Percentiles rank a stretch among this genome's conserved stretches.
Conservation (phyloP, 2,113 vertebrate species). For the Actenoides hombroni region DNA sequence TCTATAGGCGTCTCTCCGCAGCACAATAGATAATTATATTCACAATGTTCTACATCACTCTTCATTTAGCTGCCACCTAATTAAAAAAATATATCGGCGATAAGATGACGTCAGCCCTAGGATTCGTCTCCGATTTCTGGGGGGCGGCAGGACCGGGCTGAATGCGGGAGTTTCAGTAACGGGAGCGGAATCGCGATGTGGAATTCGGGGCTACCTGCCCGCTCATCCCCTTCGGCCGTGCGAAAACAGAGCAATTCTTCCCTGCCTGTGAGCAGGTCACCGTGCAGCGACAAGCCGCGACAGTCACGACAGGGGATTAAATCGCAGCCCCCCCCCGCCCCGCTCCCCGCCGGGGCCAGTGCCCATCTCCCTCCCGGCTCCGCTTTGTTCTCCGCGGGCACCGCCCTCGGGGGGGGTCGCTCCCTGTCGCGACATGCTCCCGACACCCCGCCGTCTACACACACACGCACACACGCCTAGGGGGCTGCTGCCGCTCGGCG, state of each 20-base stretch:
- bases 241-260: background rate
- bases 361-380: background rate
- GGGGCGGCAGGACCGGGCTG: background rate
- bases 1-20: background rate
- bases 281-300: background rate
- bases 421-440: background rate
- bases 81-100: slow-evolving; percentile 17
- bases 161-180: background rate
- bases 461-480: too few relatives aligned
- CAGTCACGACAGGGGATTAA: background rate
- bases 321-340: background rate
- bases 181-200: rapidly evolving
- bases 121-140: background rate
- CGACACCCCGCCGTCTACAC: background rate
- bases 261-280: background rate
- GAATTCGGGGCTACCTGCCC: background rate
- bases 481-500: background rate
- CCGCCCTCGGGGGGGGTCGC: background rate
- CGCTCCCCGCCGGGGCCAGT: background rate
- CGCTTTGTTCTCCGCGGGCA: slow-evolving; percentile 72
- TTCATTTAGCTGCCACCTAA: slow-evolving; percentile 41
- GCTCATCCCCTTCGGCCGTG: background rate
- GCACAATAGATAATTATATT: slow-evolving; percentile 40
- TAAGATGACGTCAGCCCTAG: background rate
- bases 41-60: background rate